A percentile compares a stretch with the other conserved stretches of the same genome.
Conservation (phyloP, 2,888 invertebrate genomes). For the Tethea ocularis region DNA sequence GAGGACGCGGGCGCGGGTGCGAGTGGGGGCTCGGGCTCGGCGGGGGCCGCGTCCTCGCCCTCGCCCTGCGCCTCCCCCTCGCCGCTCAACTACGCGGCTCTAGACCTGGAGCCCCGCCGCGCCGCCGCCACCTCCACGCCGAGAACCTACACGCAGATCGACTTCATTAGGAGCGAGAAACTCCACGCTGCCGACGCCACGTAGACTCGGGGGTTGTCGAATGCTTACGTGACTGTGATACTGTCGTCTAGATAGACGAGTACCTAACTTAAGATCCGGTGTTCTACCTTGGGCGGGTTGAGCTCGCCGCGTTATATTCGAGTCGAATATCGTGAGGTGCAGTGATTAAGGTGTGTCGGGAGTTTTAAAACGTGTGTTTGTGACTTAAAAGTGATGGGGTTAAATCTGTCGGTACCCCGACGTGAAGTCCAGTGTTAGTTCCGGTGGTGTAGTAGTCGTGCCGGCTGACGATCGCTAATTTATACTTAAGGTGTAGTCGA, state of each 20-base stretch:
- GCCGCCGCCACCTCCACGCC: conserved; percentile 64
- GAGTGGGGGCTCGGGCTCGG: conserved; percentile 10
- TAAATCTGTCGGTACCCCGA: neutral
- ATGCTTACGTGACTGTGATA: neutral
- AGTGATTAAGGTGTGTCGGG: neutral
- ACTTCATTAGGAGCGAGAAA: conserved; percentile 87
- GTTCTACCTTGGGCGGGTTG: neutral
- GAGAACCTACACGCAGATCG: conserved; percentile 91
- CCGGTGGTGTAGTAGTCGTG: neutral
- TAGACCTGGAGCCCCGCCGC: conserved; percentile 70
- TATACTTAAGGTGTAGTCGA: conserved; percentile 39
- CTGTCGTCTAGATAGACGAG: neutral
- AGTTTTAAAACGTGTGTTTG: conserved; percentile 15
- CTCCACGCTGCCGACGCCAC: conserved; percentile 51
- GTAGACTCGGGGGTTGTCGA: conserved; percentile 23
- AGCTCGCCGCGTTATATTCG: neutral
- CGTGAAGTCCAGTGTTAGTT: neutral
- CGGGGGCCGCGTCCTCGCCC: conserved; percentile 15
- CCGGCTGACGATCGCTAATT: conserved; percentile 4
- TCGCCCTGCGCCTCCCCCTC: conserved; percentile 21
- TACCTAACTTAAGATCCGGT: neutral
- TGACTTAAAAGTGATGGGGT: conserved; percentile 14
- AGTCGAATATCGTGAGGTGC: neutral
- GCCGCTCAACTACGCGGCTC: conserved; percentile 72
- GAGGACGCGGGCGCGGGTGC: conserved; percentile 13